These are phyloP conservation scores for Scaptomyza graminum DNA, from an alignment of 1,140 invertebrate species.

Conservation along the genomic window DNA sequence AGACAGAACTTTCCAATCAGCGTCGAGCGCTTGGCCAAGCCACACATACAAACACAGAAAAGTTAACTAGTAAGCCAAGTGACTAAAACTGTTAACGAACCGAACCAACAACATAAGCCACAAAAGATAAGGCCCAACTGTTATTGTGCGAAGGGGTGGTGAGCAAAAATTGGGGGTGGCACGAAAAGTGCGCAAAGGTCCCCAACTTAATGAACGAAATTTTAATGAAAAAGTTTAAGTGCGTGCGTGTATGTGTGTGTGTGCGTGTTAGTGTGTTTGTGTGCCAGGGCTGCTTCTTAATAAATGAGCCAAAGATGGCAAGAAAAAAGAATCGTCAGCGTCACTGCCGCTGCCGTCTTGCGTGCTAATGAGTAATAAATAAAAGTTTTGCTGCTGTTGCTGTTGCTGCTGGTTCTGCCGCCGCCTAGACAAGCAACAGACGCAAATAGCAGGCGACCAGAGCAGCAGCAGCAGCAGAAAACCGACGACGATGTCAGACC, in stretches of 20 bases:
- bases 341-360: slow-evolving; percentile 51
- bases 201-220: slow-evolving; percentile 68
- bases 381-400: slow-evolving; percentile 12
- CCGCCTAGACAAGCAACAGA: slow-evolving; percentile 63
- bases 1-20: slow-evolving; percentile 75
- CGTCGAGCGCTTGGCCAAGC: slow-evolving; percentile 40
- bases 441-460: slow-evolving; percentile 67
- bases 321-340: slow-evolving; percentile 52
- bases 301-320: slow-evolving; percentile 71
- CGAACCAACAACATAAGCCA: slow-evolving; percentile 45
- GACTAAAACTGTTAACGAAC: slow-evolving; percentile 73
- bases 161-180: slow-evolving; percentile 10
- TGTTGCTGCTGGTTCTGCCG: slow-evolving; percentile 17
- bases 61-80: slow-evolving; percentile 54
- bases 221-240: slow-evolving; percentile 73
- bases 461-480: slow-evolving; percentile 57
- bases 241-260: slow-evolving; percentile 24
- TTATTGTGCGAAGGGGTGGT: slow-evolving; percentile 17
- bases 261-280: slow-evolving; percentile 9
- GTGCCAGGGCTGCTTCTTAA: slow-evolving; percentile 57
- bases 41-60: slow-evolving; percentile 27
- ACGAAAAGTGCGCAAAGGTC: slow-evolving; percentile 8
- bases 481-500: slow-evolving; percentile 19
- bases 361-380: slow-evolving; percentile 83
- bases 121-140: slow-evolving; percentile 45